phyloP scores from a whole-genome alignment of 1,140 invertebrate genomes.

The Ganaspis sp. region DNA sequence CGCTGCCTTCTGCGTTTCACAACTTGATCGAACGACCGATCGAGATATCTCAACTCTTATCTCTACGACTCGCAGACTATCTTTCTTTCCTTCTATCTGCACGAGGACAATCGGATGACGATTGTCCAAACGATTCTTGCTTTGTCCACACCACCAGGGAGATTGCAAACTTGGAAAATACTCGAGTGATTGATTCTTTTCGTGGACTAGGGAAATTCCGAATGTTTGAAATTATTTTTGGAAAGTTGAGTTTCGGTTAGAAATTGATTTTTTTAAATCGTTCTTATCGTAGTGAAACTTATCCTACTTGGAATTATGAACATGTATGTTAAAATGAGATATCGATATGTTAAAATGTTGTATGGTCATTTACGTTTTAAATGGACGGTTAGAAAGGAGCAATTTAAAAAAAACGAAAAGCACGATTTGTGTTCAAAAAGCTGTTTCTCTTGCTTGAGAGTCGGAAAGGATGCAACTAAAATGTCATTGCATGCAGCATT shows the following conservation, averaged over 20 bases:
- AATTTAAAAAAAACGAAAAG: no score
- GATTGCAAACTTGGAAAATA: not conserved
- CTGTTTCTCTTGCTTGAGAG: not conserved
- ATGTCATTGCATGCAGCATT: not conserved
- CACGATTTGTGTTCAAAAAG: no score
- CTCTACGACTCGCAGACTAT: slow-evolving; percentile 36
- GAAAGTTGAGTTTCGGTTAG: not conserved
- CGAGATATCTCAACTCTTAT: slow-evolving; percentile 63
- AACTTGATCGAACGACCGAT: slow-evolving; percentile 66
- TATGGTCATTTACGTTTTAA: no score
- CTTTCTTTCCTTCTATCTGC: slow-evolving; percentile 39
- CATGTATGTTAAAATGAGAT: no score
- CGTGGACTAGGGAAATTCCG: not conserved
- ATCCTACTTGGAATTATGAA: no score
- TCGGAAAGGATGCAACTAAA: not conserved
- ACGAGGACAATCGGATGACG: slow-evolving; percentile 31
- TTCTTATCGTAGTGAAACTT: no score
- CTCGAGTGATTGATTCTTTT: slow-evolving; percentile 16
- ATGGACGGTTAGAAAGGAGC: no score
- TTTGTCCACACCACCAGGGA: not conserved
- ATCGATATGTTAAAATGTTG: no score
- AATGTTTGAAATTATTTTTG: not conserved
- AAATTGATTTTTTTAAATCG: no score
- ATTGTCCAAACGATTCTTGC: slow-evolving; percentile 43
- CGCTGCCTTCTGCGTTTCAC: slow-evolving; percentile 60